A percentile compares a stretch with the other conserved stretches of the same genome.
These are phyloP conservation scores for Helicolenus hilgendorfi DNA, from an alignment of 2,797 vertebrate species.

Conservation along the genomic window DNA sequence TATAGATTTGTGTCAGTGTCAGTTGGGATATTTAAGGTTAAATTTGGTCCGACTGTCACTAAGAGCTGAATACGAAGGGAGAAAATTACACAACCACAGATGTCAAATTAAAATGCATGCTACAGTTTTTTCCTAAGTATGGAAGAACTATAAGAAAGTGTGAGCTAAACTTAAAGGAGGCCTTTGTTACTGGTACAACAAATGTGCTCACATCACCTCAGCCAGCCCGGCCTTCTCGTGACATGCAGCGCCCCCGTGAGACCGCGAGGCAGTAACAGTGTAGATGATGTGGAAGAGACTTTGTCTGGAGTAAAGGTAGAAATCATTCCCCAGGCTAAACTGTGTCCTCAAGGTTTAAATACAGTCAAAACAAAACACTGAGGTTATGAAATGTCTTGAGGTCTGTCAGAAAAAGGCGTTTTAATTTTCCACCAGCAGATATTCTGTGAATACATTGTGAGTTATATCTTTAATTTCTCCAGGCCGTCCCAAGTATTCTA, in stretches of 20 bases:
- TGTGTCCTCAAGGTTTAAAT: constrained; percentile 1
- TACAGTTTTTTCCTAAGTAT: neutral
- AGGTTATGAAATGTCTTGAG: constrained; percentile 7
- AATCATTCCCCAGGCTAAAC: constrained; percentile 11
- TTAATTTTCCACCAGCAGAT: constrained; percentile 9
- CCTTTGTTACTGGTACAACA: neutral
- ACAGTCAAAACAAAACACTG: constrained; percentile 2
- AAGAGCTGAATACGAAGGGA: too few species aligned
- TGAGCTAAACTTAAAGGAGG: neutral
- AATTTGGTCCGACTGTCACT: neutral
- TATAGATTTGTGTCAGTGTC: neutral
- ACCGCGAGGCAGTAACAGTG: neutral
- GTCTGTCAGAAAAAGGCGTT: constrained; percentile 15
- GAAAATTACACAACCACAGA: neutral
- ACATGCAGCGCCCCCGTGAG: constrained; percentile 15
- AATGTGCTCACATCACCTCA: neutral
- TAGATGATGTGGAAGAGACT: neutral
- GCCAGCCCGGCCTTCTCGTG: neutral
- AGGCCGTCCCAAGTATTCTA: constrained; percentile 5
- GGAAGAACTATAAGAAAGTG: neutral
- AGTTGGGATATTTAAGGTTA: neutral
- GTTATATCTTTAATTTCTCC: constrained; percentile 63
- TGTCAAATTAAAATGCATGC: neutral
- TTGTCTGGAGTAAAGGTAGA: neutral
- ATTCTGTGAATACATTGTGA: constrained; percentile 31